Conservation (phyloP, 1,140 invertebrate genomes). For the Drosophila ambigua region DNA sequence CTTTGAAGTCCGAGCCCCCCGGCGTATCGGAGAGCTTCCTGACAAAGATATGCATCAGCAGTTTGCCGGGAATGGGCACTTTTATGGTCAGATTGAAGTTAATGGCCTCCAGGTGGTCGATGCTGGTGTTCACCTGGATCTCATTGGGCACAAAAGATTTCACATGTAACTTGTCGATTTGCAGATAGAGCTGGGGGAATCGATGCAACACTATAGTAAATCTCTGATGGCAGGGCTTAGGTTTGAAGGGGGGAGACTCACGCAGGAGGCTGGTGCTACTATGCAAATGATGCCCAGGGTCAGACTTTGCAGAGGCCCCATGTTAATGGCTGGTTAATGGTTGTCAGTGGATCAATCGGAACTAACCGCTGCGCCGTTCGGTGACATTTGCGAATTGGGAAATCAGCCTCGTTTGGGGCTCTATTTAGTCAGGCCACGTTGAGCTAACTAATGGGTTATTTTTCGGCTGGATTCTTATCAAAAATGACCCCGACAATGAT, state of each 20-base stretch:
- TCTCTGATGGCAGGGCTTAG: background rate
- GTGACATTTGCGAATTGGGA: conserved; percentile 25
- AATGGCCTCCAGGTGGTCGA: conserved; percentile 37
- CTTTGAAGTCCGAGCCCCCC: conserved; percentile 33
- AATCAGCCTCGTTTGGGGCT: conserved; percentile 27
- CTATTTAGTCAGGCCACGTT: conserved; percentile 62
- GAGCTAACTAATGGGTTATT: conserved; percentile 52
- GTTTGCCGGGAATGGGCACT: conserved; percentile 61
- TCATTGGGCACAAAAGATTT: conserved; percentile 67
- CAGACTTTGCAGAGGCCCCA: conserved; percentile 15
- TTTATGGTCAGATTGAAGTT: conserved; percentile 54
- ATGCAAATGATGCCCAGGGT: conserved; percentile 7
- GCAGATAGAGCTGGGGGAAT: conserved; percentile 32
- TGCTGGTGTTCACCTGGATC: conserved; percentile 30
- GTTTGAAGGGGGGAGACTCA: conserved; percentile 35
- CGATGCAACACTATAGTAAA: no score
- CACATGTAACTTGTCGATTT: conserved; percentile 54
- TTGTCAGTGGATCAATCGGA: background rate
- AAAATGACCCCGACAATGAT: conserved; percentile 10
- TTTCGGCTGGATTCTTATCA: conserved; percentile 37
- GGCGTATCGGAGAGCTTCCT: conserved; percentile 44
- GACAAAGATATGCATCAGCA: conserved; percentile 60
- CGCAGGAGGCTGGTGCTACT: conserved; percentile 12
- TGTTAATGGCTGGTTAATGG: background rate
- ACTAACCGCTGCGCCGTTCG: conserved; percentile 5